Percentiles rank a stretch among this genome's conserved stretches.
These are phyloP conservation scores for Crioceris asparagi DNA, from an alignment of 2,888 invertebrate genomes.

Conservation along the genomic window DNA sequence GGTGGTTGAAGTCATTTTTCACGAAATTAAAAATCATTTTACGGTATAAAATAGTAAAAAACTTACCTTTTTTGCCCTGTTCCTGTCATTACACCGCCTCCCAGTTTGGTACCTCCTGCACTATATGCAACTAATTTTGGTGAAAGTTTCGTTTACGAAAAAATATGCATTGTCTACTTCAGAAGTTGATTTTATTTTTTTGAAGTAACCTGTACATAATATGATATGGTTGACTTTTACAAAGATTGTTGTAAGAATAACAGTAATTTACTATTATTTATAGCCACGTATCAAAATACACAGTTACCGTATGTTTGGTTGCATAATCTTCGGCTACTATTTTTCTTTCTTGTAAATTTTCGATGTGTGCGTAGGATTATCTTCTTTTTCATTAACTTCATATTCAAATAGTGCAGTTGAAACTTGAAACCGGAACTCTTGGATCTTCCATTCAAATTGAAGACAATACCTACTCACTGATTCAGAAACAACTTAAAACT, in stretches of 20 bases:
- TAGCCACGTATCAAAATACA: conserved; percentile 28
- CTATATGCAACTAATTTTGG: conserved; percentile 24
- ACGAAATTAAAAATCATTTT: conserved; percentile 8
- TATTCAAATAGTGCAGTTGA: too few relatives aligned
- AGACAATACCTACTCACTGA: too few relatives aligned
- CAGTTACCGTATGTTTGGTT: conserved; percentile 23
- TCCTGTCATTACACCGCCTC: conserved; percentile 72
- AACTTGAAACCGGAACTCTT: too few relatives aligned
- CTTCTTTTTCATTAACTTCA: not conserved
- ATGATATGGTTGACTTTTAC: too few relatives aligned
- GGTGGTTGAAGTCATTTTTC: conserved; percentile 4
- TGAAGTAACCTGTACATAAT: too few relatives aligned
- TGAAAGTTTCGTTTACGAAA: conserved; percentile 12
- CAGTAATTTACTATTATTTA: conserved; percentile 12
- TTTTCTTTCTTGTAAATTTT: not conserved
- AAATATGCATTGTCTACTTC: too few relatives aligned
- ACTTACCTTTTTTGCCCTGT: conserved; percentile 64
- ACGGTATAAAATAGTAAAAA: conserved; percentile 31
- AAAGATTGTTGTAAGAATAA: too few relatives aligned
- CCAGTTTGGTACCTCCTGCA: conserved; percentile 61
- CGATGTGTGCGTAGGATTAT: not conserved
- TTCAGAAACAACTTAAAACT: too few relatives aligned
- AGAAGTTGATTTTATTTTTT: too few relatives aligned
- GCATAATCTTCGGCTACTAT: too few relatives aligned
- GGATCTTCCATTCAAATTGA: too few relatives aligned